Evolutionary conservation across 1,140 invertebrate species (phyloP).

Genomic region (Diabrotica virgifera): DNA sequence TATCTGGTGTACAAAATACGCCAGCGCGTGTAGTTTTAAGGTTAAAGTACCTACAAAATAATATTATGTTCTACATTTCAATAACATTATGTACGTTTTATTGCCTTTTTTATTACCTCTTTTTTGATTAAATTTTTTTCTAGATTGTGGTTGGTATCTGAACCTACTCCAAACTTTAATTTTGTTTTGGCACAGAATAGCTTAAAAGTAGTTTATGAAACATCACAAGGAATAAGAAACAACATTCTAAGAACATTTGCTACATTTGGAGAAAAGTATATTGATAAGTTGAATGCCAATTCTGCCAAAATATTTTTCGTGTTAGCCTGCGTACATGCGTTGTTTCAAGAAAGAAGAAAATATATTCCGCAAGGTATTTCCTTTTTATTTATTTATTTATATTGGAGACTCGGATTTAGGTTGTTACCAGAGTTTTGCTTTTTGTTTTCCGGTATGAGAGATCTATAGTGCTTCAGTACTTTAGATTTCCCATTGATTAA

Average conservation of each 20-base stretch:
- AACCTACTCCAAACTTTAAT: slow-evolving; percentile 66
- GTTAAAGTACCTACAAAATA: too few relatives aligned
- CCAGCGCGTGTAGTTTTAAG: too few relatives aligned
- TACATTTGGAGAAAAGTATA: slow-evolving; percentile 45
- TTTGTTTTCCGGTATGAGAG: too few relatives aligned
- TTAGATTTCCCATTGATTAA: too few relatives aligned
- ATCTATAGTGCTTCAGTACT: too few relatives aligned
- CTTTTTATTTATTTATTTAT: neutral
- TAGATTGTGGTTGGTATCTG: slow-evolving; percentile 74
- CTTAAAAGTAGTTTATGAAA: slow-evolving; percentile 84
- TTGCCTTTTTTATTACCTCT: too few relatives aligned
- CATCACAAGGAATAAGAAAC: slow-evolving; percentile 61
- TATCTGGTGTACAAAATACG: too few relatives aligned
- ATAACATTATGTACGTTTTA: too few relatives aligned
- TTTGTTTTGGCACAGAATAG: slow-evolving; percentile 48
- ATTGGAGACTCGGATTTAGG: too few relatives aligned
- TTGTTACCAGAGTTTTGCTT: too few relatives aligned
- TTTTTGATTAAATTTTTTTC: slow-evolving; percentile 46
- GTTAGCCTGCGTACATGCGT: slow-evolving; percentile 79
- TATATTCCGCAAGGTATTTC: slow-evolving; percentile 70
- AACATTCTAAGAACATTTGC: slow-evolving; percentile 54
- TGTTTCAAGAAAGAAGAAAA: slow-evolving; percentile 82
- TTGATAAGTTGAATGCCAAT: slow-evolving; percentile 36
- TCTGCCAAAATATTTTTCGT: slow-evolving; percentile 61
- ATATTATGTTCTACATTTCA: too few relatives aligned